Conservation (phyloP, 1,140 invertebrate genomes). For the Globodera ellingtonae region DNA sequence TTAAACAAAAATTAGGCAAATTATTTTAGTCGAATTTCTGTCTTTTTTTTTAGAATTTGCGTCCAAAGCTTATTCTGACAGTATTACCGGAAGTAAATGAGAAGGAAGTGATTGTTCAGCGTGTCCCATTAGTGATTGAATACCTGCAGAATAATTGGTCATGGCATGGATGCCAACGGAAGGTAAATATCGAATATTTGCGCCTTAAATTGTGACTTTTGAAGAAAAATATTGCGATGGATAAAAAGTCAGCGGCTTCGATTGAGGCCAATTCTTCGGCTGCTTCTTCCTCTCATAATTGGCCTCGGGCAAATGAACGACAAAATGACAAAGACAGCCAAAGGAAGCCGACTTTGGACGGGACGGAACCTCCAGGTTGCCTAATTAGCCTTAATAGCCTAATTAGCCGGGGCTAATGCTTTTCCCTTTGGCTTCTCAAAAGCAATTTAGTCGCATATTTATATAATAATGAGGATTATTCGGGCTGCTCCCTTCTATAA, state of each 20-base stretch:
- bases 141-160: not conserved
- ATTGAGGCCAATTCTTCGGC: not conserved
- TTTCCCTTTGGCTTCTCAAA: no score
- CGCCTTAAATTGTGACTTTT: not conserved
- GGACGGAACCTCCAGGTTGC: not conserved
- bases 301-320: not conserved
- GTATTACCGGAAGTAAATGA: not conserved
- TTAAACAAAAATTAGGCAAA: no score
- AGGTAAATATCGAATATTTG: not conserved
- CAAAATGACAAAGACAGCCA: not conserved
- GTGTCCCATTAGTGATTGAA: not conserved
- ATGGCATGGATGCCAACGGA: not conserved
- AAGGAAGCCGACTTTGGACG: not conserved
- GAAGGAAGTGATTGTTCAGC: not conserved
- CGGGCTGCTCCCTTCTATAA: no score
- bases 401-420: no score
- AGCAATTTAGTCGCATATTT: no score
- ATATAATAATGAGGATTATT: no score
- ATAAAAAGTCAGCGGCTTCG: not conserved
- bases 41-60: not conserved
- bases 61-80: not conserved
- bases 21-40: no score
- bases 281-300: not conserved
- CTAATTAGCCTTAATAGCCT: no score
- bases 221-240: not conserved